Conservation (phyloP, 2,113 vertebrate genomes). For the Pedionomus torquatus region DNA sequence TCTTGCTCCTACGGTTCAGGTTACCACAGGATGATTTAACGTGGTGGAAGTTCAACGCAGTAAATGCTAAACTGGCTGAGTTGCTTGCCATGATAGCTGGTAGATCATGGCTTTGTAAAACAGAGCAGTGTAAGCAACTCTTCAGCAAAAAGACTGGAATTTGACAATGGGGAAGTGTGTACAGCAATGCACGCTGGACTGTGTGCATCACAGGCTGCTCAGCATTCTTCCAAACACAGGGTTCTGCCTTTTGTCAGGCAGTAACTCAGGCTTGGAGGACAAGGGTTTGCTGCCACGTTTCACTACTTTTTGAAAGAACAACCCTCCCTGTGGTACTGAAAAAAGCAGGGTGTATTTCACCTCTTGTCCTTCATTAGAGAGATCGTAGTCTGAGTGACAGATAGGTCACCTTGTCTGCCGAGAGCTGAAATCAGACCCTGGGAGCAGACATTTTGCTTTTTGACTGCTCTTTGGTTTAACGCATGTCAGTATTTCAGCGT, state of each 20-base stretch:
- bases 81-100: neutral
- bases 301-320: neutral
- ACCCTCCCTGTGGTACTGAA: neutral
- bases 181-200: neutral
- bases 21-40: neutral
- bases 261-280: neutral
- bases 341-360: neutral
- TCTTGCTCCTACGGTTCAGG: accelerated
- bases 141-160: slow-evolving; percentile 9
- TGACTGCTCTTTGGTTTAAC: neutral
- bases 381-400: neutral
- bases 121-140: neutral
- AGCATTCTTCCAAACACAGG: neutral
- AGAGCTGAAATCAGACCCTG: slow-evolving; percentile 16
- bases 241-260: slow-evolving; percentile 2
- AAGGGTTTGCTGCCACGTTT: neutral
- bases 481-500: neutral
- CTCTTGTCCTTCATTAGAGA: neutral
- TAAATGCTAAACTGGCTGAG: neutral
- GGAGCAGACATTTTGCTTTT: neutral
- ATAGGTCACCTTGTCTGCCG: neutral
- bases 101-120: neutral
- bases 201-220: neutral
- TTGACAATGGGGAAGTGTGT: neutral
- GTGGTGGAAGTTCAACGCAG: neutral